These are phyloP conservation scores for Pollenia angustigena DNA, from an alignment of 2,888 invertebrate genomes.

Conservation along the genomic window DNA sequence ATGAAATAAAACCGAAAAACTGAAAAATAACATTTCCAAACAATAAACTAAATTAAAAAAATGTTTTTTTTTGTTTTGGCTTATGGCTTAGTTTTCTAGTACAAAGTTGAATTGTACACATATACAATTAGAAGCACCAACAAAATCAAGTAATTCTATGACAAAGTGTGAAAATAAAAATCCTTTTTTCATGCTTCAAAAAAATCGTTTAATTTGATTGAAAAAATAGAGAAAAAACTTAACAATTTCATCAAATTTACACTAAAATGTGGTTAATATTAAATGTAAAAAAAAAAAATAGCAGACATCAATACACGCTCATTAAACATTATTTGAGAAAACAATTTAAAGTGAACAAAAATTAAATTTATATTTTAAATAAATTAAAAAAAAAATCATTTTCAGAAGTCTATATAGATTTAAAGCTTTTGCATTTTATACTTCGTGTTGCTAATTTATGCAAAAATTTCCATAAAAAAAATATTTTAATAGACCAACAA, in stretches of 20 bases:
- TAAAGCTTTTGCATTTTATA: neutral
- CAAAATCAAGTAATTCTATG: neutral
- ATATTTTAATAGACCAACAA: slow-evolving; percentile 32
- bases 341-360: too few species aligned
- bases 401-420: too few species aligned
- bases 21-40: slow-evolving; percentile 35
- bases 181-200: slow-evolving; percentile 8
- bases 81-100: neutral
- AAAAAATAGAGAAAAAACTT: neutral
- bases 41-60: slow-evolving; percentile 59
- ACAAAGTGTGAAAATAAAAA: slow-evolving; percentile 44
- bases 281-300: neutral
- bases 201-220: neutral
- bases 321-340: too few species aligned
- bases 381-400: too few species aligned
- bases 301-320: too few species aligned
- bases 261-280: neutral
- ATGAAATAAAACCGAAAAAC: slow-evolving; percentile 3
- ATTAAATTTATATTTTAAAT: too few species aligned
- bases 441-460: slow-evolving; percentile 33
- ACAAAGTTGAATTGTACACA: neutral
- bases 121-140: neutral
- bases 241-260: slow-evolving; percentile 22
- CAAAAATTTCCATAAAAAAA: slow-evolving; percentile 1
- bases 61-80: slow-evolving; percentile 23